phyloP scores from a whole-genome alignment of 2,113 vertebrate genomes.

The Labeo rohita region DNA sequence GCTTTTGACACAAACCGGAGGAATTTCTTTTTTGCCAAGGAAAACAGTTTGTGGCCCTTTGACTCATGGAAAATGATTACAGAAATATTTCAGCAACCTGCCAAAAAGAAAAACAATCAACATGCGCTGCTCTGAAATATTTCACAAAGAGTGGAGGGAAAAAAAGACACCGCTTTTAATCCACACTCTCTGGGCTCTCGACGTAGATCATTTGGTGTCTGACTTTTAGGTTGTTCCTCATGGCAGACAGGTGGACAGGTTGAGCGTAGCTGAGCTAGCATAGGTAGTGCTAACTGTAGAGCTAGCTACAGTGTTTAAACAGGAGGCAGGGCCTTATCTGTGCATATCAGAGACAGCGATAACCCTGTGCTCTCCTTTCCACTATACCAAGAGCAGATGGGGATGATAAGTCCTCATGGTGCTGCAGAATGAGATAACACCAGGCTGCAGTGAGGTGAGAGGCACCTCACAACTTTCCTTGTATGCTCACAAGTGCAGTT shows the following conservation, averaged over 20 bases:
- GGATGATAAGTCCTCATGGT: constrained; percentile 72
- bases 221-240: constrained; percentile 4
- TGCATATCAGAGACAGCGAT: constrained; percentile 81
- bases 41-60: constrained; percentile 56
- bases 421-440: constrained; percentile 71
- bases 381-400: constrained; percentile 75
- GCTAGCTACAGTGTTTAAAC: constrained; percentile 74
- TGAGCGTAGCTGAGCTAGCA: neutral
- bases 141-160: neutral
- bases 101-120: constrained; percentile 71
- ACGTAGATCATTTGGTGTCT: neutral
- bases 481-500: constrained; percentile 35
- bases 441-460: constrained; percentile 54
- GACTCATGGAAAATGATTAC: constrained; percentile 66
- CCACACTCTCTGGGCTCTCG: constrained; percentile 46
- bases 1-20: constrained; percentile 9
- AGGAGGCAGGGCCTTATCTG: constrained; percentile 78
- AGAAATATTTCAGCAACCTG: constrained; percentile 73
- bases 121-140: constrained; percentile 55
- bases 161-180: constrained; percentile 42
- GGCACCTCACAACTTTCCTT: constrained; percentile 44
- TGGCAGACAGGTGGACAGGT: constrained; percentile 51
- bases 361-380: constrained; percentile 79
- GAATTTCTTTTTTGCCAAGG: constrained; percentile 59
- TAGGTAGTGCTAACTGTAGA: constrained; percentile 61